Evolutionary conservation across 2,113 vertebrate species (phyloP).

Genomic region (Chrysemys picta): DNA sequence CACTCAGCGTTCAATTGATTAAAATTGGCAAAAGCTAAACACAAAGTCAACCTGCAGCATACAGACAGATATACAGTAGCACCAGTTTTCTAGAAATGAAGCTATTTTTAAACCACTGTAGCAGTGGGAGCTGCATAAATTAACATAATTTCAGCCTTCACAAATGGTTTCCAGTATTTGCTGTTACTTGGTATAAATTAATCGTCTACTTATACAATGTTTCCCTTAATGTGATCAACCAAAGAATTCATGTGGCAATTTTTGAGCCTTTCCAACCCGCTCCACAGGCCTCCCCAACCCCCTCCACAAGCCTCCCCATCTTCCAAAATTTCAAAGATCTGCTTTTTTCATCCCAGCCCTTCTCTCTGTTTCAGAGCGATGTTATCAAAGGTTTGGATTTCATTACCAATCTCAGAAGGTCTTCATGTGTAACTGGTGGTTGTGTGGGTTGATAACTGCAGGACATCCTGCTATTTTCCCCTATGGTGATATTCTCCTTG

Average conservation of each 20-base stretch:
- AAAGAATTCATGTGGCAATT: not conserved
- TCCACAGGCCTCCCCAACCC: not conserved
- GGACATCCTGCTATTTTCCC: conserved; percentile 43
- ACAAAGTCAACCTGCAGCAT: conserved; percentile 13
- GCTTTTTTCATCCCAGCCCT: not conserved
- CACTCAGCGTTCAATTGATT: not conserved
- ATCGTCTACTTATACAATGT: conserved; percentile 4
- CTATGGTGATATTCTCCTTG: conserved; percentile 34
- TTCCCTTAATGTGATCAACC: conserved; percentile 28
- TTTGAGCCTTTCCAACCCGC: not conserved
- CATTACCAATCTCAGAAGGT: conserved; percentile 12
- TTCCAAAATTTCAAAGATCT: not conserved
- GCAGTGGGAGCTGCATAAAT: conserved; percentile 76
- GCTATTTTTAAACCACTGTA: conserved; percentile 78
- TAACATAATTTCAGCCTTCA: conserved; percentile 75
- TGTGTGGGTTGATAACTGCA: conserved; percentile 42
- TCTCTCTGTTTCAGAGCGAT: not conserved
- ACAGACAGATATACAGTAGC: conserved; percentile 22
- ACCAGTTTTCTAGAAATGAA: conserved; percentile 61
- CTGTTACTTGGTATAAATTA: conserved; percentile 56
- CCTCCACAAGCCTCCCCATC: not conserved
- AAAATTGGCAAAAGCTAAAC: conserved; percentile 11
- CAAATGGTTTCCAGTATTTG: conserved; percentile 61
- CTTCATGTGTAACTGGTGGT: conserved; percentile 20
- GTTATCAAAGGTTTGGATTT: not conserved